Base-by-base conservation (phyloP, 2,888 invertebrate genomes). In the Allophyes oxyacanthae region DNA sequence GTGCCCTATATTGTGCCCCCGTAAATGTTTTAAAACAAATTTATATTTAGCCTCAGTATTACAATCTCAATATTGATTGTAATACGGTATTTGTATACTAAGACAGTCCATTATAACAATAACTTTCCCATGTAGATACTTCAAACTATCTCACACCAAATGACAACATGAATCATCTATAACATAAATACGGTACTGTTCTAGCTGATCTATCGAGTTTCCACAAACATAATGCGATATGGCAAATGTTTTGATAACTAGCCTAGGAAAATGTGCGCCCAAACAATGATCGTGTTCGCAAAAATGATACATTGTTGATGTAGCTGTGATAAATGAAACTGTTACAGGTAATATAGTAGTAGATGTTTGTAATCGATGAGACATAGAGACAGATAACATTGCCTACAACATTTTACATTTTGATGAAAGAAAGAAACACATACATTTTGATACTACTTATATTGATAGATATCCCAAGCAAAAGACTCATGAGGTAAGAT, bases 201-300 rank as follows among this genome's bases (percentile, higher is more conserved):
- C 33, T 33, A 30, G 32, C 26, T 41, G 14, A 63, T 63, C 46
- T 45, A 56, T 69, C 70, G 30, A 54, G 41, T 69, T 66, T 69
- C 48, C 6, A 43, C 36, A 69, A 66, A 66, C 64, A 66, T 48
- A 7, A 33, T 28, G 7, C 37, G 30, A 20, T 34, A 33, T 52
- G 25, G 11, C 5, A 11, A 0, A 51, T 69, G 69, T 66, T 66
- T 37, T 64, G 48, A 66, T 38, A 62, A 33, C 61, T 48, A 48
- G 46, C 6, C 38, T 55, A 69, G 37, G 62, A 36, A 62, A 50
- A 46, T 38, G 37, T 14, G 5, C 2, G 46, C 15, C 42, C 33
- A 32, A 50, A 68, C 65, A 55, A 32, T 30, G n/a, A 11, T 65
- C 43, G 30, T 38, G 26, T 55, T 46, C 50, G 26, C n/a, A 25